Evolutionary conservation across 2,888 invertebrate genomes (phyloP), one percentile per base, ranked within the genome.

Genomic region (Leptopterna dolabrata): DNA sequence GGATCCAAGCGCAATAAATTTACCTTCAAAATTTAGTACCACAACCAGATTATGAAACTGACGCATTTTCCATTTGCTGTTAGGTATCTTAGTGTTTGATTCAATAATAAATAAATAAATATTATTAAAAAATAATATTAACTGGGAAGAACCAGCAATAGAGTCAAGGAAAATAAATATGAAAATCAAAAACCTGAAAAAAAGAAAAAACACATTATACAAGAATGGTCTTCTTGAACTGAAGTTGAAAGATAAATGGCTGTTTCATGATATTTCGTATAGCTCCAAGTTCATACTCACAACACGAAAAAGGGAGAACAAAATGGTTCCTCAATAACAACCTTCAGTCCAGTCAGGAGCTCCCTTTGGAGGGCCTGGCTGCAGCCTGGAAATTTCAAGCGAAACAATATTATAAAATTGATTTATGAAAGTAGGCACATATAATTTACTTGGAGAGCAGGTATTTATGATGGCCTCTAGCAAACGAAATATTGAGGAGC

Each of bases 271-370:
- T 14, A 47, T 47, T 47, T 13, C 13, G 13, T 1, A 16, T 47
- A 47, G 16, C 3, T 24, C 2, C 7, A 63, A 4, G 24, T 63
- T n/a, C 9, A 24, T 63, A 63, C 63, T 63, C 19, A 63, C 63
- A 19, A 55, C 24, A 24, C 13, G 47, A 16, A 47, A 47, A 13
- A 47, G n/a, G 36, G 73, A 16, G 2, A 73, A 4, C 1, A 16
- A 73, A 7, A 27, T 36, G 73, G 30, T 16, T 27, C 71, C 73
- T 83, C 63, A 83, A 70, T 63, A 83, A 43, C 83, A 83, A 14
- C 83, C 83, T 27, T 83, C 71, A 19, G 83, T 70, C 83, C 83
- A 83, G 71, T 83, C 83, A 11, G 41, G 30, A 43, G 14, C 43
- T 9, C 19, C 63, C 36, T 83, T 83, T 9, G 83, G 63, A 16